phyloP scores from a whole-genome alignment of 2,888 invertebrate species.

The Geophilus truncorum region DNA sequence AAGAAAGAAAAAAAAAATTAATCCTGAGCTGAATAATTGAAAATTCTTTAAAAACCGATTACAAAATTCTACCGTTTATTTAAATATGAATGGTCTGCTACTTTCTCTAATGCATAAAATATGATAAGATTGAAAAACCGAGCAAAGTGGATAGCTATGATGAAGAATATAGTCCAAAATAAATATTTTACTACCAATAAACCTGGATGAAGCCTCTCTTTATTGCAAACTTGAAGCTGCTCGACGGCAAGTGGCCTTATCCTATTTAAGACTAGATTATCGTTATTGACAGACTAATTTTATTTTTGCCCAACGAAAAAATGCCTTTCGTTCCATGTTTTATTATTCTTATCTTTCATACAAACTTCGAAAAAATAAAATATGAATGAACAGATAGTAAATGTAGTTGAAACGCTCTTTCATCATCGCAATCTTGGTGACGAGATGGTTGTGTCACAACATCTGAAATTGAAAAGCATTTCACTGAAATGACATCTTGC shows the following conservation, averaged over 20 bases:
- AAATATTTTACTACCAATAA: not conserved
- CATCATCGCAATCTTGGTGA: not conserved
- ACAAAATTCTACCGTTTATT: no score
- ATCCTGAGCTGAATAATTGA: no score
- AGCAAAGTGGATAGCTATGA: no score
- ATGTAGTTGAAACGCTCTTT: not conserved
- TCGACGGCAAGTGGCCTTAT: not conserved
- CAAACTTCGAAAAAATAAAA: not conserved
- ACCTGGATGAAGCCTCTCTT: not conserved
- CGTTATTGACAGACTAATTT: not conserved
- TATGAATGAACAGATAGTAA: not conserved
- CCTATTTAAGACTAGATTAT: not conserved
- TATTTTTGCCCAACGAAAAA: not conserved
- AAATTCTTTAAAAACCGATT: no score
- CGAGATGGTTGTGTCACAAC: not conserved
- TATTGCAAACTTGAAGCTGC: not conserved
- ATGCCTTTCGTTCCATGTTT: not conserved
- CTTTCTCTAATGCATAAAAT: no score
- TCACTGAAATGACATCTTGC: not conserved
- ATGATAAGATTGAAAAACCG: no score
- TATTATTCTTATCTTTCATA: not conserved
- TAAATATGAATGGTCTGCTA: no score
- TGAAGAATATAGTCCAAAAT: not conserved
- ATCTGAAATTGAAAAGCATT: not conserved
- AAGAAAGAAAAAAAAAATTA: no score